phyloP scores from a whole-genome alignment of 2,888 invertebrate species.

The Drosophila lacicola region DNA sequence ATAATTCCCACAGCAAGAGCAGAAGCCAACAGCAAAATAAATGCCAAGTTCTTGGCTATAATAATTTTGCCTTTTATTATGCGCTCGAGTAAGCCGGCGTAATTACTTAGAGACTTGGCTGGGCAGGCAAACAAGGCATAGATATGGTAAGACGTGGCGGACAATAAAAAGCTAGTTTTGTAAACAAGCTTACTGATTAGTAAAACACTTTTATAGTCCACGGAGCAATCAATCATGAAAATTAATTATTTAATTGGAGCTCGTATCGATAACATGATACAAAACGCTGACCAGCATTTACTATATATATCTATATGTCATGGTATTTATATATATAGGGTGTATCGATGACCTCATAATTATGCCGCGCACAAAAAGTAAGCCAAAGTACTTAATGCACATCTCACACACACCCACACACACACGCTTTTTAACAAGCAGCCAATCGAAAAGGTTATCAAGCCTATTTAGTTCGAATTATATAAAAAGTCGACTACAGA shows the following conservation, averaged over 20 bases:
- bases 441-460: constrained; percentile 40
- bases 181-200: constrained; percentile 46
- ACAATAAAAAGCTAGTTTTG: constrained; percentile 7
- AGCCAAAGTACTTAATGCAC: constrained; percentile 25
- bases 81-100: constrained; percentile 40
- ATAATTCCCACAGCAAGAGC: constrained; percentile 49
- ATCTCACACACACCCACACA: constrained; percentile 4
- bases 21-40: constrained; percentile 16
- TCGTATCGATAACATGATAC: constrained; percentile 10
- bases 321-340: background rate
- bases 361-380: constrained; percentile 21
- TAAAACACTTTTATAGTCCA: constrained; percentile 25
- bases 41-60: constrained; percentile 16
- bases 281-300: constrained; percentile 10
- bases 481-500: constrained; percentile 34
- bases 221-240: constrained; percentile 44
- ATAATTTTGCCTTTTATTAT: constrained; percentile 53
- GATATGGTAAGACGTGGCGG: too few species aligned
- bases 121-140: background rate
- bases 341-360: constrained; percentile 42
- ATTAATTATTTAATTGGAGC: constrained; percentile 50
- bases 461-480: constrained; percentile 38
- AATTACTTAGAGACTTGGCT: constrained; percentile 36
- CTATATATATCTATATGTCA: background rate
- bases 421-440: background rate